Evolutionary conservation across 2,113 vertebrate genomes (phyloP).

Genomic region (Pachycephala philippinensis): DNA sequence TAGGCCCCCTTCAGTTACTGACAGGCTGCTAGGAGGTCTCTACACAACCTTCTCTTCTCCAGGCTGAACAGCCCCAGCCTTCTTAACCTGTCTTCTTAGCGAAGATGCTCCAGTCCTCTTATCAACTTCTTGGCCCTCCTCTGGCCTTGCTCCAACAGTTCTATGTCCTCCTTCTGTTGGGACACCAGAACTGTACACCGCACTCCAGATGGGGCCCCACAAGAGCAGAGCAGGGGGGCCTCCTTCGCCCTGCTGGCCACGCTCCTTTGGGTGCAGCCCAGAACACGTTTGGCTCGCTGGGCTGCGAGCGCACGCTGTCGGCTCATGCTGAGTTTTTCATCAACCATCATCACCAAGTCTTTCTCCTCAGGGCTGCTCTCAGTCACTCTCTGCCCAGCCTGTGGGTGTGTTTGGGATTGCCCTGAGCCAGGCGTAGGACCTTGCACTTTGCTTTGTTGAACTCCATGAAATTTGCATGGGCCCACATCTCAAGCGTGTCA

Average conservation of each 20-base stretch:
- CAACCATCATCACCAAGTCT: too few relatives aligned
- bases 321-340: too few relatives aligned
- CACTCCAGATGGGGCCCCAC: not conserved
- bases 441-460: not conserved
- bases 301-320: not conserved
- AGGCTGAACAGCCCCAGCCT: not conserved
- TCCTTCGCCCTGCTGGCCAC: not conserved
- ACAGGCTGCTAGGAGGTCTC: not conserved
- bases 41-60: not conserved
- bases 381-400: too few relatives aligned
- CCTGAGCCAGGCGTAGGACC: not conserved
- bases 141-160: not conserved
- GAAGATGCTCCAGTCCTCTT: not conserved
- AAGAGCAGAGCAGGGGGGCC: not conserved
- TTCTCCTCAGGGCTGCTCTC: too few relatives aligned
- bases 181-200: not conserved
- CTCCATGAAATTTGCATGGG: not conserved
- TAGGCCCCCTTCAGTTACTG: not conserved
- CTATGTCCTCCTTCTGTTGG: not conserved
- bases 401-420: too few relatives aligned
- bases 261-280: not conserved
- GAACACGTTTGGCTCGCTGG: not conserved
- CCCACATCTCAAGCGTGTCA: not conserved
- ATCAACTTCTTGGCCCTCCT: not conserved
- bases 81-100: not conserved